Evolutionary conservation across 2,888 invertebrate species (phyloP).

Genomic region (Escarpia spicata): DNA sequence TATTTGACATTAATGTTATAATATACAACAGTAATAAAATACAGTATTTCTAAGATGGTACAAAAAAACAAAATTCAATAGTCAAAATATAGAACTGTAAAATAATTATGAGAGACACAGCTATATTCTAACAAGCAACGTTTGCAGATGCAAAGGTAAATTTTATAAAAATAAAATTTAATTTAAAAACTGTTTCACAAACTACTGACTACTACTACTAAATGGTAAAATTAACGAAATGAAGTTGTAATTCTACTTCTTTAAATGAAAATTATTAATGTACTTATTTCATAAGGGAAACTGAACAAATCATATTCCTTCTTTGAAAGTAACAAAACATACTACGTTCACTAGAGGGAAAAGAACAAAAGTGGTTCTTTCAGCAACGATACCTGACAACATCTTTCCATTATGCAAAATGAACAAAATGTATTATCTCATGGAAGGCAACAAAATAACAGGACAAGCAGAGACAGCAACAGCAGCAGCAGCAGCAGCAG

Average conservation of each 20-base stretch:
- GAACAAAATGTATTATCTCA: neutral
- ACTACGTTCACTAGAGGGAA: neutral
- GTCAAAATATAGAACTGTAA: too few relatives aligned
- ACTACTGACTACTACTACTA: neutral
- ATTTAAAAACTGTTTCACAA: neutral
- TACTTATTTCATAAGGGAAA: neutral
- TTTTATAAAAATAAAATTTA: too few relatives aligned
- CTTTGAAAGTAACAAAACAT: neutral
- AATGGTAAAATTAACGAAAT: neutral
- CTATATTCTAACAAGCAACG: too few relatives aligned
- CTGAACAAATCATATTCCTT: neutral
- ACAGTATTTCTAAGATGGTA: too few relatives aligned
- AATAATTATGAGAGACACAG: too few relatives aligned
- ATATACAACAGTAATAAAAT: too few relatives aligned
- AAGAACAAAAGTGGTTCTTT: neutral
- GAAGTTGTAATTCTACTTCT: neutral
- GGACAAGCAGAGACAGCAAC: neutral
- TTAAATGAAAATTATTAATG: neutral
- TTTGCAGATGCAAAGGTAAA: too few relatives aligned
- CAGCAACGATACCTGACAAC: neutral
- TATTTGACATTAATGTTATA: too few relatives aligned
- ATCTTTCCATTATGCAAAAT: neutral
- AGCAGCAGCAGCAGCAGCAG: too few relatives aligned
- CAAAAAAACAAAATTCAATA: too few relatives aligned
- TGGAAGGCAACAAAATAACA: neutral